A percentile compares a stretch with the other conserved stretches of the same genome.
phyloP scores from a whole-genome alignment of 2,113 vertebrate species.

The Plestiodon gilberti region DNA sequence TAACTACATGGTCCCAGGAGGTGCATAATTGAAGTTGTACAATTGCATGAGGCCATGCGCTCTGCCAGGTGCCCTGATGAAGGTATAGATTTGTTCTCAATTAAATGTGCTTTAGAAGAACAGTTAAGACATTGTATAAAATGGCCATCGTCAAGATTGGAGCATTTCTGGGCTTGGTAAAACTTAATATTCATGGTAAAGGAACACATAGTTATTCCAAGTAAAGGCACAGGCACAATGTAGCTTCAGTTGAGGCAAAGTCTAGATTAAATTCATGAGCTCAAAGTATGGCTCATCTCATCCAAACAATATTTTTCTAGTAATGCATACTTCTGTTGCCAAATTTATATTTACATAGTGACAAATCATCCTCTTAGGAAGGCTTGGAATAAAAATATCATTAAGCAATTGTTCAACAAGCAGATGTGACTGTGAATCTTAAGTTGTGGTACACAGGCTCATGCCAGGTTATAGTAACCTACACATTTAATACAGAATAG shows the following conservation, averaged over 20 bases:
- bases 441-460: not conserved
- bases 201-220: not conserved
- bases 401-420: conserved; percentile 3
- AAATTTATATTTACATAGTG: conserved; percentile 29
- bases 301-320: not conserved
- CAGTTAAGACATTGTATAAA: not conserved
- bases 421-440: not conserved
- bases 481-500: not conserved
- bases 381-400: conserved; percentile 16
- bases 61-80: too few relatives aligned
- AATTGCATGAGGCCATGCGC: too few relatives aligned
- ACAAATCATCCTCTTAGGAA: not conserved
- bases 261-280: not conserved
- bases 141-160: not conserved
- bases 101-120: not conserved
- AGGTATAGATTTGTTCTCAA: too few relatives aligned
- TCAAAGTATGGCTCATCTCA: conserved; percentile 20
- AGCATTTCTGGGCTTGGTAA: not conserved
- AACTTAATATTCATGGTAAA: not conserved
- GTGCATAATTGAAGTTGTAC: too few relatives aligned
- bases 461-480: not conserved
- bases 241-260: not conserved
- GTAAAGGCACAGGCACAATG: not conserved
- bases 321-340: conserved; percentile 15
- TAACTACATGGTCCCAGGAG: not conserved